Conservation (phyloP, 1,140 invertebrate species). For the Venustaconcha ellipsiformis region DNA sequence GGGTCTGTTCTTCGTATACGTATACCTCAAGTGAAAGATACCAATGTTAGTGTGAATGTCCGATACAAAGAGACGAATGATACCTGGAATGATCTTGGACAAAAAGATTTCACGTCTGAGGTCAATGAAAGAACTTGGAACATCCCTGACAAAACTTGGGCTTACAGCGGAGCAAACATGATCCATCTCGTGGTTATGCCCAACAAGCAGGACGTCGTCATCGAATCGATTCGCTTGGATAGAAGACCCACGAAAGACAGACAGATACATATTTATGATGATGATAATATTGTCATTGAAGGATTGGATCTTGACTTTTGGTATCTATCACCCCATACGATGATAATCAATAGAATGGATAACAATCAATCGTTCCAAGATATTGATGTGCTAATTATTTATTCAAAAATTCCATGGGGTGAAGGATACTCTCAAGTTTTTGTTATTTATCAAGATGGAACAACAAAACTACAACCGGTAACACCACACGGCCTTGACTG, state of each 20-base stretch:
- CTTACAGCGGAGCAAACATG: not conserved
- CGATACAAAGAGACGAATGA: not conserved
- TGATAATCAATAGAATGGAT: conserved; percentile 3
- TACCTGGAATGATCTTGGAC: conserved; percentile 3
- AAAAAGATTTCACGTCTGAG: conserved; percentile 16
- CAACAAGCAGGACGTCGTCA: conserved; percentile 15
- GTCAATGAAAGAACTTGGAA: conserved; percentile 5
- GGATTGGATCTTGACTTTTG: conserved; percentile 20
- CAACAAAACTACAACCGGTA: conserved; percentile 16
- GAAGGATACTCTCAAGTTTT: conserved; percentile 21
- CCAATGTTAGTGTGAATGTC: conserved; percentile 14
- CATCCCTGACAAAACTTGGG: conserved; percentile 19
- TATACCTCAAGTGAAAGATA: conserved; percentile 10
- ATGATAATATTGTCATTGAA: conserved; percentile 11
- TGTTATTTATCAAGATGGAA: conserved; percentile 26
- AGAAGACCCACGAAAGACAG: not conserved
- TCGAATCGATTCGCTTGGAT: conserved; percentile 17
- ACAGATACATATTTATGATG: conserved; percentile 9
- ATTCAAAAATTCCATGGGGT: conserved; percentile 24
- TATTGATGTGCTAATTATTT: conserved; percentile 18
- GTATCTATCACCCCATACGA: conserved; percentile 9
- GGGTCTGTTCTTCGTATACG: conserved; percentile 7
- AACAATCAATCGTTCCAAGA: not conserved
- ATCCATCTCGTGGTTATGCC: conserved; percentile 9
- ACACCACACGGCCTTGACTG: conserved; percentile 29